A percentile compares a stretch with the other conserved stretches of the same genome.
These are phyloP conservation scores for Boulengeromyrus knoepffleri DNA, from an alignment of 2,113 vertebrate genomes.

Conservation along the genomic window DNA sequence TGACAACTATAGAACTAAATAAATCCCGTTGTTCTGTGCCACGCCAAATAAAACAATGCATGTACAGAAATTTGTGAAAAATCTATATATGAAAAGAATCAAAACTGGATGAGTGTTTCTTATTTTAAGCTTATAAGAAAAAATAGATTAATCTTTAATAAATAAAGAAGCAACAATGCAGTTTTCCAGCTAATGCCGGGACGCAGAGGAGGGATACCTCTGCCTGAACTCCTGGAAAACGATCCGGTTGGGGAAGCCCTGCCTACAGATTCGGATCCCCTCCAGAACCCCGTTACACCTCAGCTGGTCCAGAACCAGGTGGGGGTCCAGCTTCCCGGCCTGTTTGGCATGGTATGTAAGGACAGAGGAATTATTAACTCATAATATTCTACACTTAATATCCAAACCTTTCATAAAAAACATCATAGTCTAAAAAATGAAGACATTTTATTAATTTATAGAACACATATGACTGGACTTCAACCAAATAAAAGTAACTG, in stretches of 20 bases:
- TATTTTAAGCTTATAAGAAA: neutral
- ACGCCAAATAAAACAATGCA: neutral
- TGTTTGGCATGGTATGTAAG: slow-evolving; percentile 36
- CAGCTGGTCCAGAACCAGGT: slow-evolving; percentile 91
- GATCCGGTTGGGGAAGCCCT: slow-evolving; percentile 96
- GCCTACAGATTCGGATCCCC: slow-evolving; percentile 92
- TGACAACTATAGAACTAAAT: too few species aligned
- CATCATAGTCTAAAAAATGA: neutral
- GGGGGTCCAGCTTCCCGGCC: slow-evolving; percentile 93
- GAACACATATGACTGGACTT: neutral
- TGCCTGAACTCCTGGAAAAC: slow-evolving; percentile 98
- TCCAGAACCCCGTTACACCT: slow-evolving; percentile 93
- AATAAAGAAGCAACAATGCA: neutral
- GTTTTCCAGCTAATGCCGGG: neutral
- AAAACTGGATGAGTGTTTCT: neutral
- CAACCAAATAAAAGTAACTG: neutral
- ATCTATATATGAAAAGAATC: too few species aligned
- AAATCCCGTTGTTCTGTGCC: too few species aligned
- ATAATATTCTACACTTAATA: too few species aligned
- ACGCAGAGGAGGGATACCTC: slow-evolving; percentile 59
- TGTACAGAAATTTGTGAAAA: neutral
- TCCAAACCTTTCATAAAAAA: neutral
- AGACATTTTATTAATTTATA: neutral
- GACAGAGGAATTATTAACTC: neutral
- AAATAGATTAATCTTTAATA: neutral